Evolutionary conservation across 2,113 vertebrate species (phyloP), one percentile per base, ranked within the genome.

Genomic region (Camelus bactrianus): DNA sequence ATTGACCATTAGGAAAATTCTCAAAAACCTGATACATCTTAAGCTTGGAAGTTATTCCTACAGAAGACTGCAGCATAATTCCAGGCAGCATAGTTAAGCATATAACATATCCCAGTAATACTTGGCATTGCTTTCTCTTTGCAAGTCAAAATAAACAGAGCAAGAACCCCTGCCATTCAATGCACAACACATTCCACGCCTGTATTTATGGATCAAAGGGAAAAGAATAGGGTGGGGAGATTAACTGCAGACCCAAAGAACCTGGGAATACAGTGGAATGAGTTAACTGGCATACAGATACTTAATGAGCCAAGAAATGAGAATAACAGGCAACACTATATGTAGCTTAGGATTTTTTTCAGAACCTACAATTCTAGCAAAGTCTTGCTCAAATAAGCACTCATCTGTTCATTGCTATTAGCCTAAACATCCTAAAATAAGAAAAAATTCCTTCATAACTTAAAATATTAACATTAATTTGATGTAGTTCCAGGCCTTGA

Each of bases 401-500:
- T 88, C 64, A 94, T 84, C 50, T 83, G 38, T 38, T 88, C 24
- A 81, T 13, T 46, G 10, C 85, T 90, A 69, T 77, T 13, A 38
- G 10, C 77, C 42, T 58, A 86, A 93, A 73, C 16, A 94, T 22
- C 46, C 73, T 75, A 35, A 69, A 85, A 90, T n/a, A 94, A 79
- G 81, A n/a, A 30, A 22, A 38, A 88, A 88, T 16, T 88, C 17
- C 54, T 54, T 94, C 28, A 12, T 79, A 77, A 96, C 52, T 87
- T 90, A 94, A 89, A 96, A 93, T 69, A 93, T 83, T 83, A 89
- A 95, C 13, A 89, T 64, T 97, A 35, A 97, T 94, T 75, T 93
- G 67, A 94, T 77, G 5, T 64, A 88, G 32, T 56, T 69, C 56
- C 24, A 62, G 91, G 22, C 3, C 50, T 64, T 58, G 46, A 76